A percentile compares a stretch with the other conserved stretches of the same genome.
Conservation (phyloP, 2,113 vertebrate genomes). For the Psilopsiagon aurifrons region DNA sequence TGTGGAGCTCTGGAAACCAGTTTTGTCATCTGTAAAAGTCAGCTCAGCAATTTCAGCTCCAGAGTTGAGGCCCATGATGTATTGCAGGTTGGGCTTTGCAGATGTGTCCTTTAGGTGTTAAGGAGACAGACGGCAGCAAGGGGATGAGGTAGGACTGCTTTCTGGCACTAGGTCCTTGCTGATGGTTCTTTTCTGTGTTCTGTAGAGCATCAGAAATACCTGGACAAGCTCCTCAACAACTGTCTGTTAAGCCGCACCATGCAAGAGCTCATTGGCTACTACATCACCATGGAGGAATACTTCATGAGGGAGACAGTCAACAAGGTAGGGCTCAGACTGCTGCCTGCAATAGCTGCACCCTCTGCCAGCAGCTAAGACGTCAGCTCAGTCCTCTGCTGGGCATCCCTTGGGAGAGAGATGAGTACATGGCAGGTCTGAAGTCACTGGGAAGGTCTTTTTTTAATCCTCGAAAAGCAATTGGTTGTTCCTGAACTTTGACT, state of each 20-base stretch:
- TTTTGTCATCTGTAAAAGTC: background rate
- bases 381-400: background rate
- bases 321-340: conserved; percentile 79
- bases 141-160: background rate
- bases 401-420: background rate
- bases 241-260: conserved; percentile 91
- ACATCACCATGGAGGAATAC: conserved; percentile 98
- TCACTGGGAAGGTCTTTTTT: background rate
- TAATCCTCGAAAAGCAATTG: background rate
- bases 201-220: conserved; percentile 89
- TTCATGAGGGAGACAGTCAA: conserved; percentile 98
- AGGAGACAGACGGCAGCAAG: background rate
- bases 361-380: background rate
- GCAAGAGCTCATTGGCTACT: conserved; percentile 97
- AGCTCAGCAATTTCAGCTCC: background rate
- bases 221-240: conserved; percentile 92
- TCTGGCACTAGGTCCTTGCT: background rate
- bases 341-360: background rate
- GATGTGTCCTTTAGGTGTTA: accelerated
- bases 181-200: background rate
- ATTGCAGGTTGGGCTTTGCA: background rate
- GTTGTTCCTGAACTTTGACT: background rate
- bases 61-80: background rate
- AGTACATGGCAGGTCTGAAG: background rate
- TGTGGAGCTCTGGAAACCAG: background rate